Conservation (phyloP, 1,140 invertebrate species). For the Drosophila ironensis region DNA sequence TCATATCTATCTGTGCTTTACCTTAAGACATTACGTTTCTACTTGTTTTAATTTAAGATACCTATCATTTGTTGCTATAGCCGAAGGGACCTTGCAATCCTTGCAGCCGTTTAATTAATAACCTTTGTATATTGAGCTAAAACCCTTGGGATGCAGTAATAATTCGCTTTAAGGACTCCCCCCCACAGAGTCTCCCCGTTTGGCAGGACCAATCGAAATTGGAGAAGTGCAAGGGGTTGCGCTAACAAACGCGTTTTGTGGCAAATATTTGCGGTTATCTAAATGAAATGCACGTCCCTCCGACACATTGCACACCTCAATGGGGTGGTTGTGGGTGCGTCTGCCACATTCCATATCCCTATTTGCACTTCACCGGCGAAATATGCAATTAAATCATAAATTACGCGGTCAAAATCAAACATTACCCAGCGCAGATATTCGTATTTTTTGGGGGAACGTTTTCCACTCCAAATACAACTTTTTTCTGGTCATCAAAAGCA, state of each 20-base stretch:
- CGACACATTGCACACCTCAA: background rate
- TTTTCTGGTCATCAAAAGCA: background rate
- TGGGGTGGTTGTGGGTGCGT: background rate
- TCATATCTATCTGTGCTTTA: no score
- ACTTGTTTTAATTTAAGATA: no score
- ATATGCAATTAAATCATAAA: slow-evolving; percentile 78
- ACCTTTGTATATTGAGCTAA: no score
- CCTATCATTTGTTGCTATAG: no score
- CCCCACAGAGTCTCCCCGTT: slow-evolving; percentile 17
- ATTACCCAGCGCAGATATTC: slow-evolving; percentile 12
- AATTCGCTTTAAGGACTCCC: slow-evolving; percentile 23
- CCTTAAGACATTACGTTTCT: no score
- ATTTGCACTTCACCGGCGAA: slow-evolving; percentile 49
- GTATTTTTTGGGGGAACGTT: background rate
- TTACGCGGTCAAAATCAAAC: slow-evolving; percentile 70
- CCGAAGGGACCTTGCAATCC: no score
- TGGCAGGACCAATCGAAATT: slow-evolving; percentile 28
- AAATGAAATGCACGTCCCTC: slow-evolving; percentile 69
- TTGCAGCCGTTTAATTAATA: no score
- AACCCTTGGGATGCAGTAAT: slow-evolving; percentile 1
- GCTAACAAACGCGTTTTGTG: slow-evolving; percentile 48
- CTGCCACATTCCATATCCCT: background rate
- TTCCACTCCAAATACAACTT: no score
- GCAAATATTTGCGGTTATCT: slow-evolving; percentile 79
- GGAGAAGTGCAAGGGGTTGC: slow-evolving; percentile 5